phyloP scores from a whole-genome alignment of 2,113 vertebrate genomes.

The Mesembrinibis cayennensis region DNA sequence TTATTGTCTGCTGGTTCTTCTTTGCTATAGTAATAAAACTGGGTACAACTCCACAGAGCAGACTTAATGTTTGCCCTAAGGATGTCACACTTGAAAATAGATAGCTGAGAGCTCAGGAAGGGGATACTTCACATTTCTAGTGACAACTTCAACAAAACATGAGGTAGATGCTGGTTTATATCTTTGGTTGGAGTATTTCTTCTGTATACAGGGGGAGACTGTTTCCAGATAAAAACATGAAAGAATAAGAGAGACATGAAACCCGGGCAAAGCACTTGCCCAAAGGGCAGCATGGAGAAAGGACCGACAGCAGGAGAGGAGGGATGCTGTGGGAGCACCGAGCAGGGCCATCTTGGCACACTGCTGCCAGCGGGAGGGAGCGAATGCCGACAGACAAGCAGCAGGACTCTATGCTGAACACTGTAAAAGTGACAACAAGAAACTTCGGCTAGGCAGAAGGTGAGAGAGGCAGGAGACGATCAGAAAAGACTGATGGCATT shows the following conservation, averaged over 20 bases:
- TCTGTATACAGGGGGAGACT: not conserved
- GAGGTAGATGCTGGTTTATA: not conserved
- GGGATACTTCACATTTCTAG: not conserved
- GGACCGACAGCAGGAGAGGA: not conserved
- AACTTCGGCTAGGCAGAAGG: not conserved
- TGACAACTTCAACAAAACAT: not conserved
- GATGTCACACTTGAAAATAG: not conserved
- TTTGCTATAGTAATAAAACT: not conserved
- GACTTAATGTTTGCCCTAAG: not conserved
- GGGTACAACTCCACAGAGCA: not conserved
- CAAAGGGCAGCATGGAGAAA: not conserved
- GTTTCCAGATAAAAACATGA: not conserved
- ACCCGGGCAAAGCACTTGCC: not conserved
- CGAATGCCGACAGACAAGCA: rapidly evolving
- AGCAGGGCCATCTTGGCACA: not conserved
- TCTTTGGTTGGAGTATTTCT: not conserved
- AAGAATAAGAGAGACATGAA: not conserved
- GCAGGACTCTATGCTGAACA: not conserved
- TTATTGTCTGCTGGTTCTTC: not conserved
- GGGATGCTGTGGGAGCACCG: rapidly evolving
- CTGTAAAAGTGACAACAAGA: not conserved
- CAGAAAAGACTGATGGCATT: not conserved
- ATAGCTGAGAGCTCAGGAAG: not conserved
- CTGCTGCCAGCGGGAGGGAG: not conserved
- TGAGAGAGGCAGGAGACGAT: not conserved